phyloP scores from a whole-genome alignment of 2,113 vertebrate genomes.

The Ochotona curzoniae region DNA sequence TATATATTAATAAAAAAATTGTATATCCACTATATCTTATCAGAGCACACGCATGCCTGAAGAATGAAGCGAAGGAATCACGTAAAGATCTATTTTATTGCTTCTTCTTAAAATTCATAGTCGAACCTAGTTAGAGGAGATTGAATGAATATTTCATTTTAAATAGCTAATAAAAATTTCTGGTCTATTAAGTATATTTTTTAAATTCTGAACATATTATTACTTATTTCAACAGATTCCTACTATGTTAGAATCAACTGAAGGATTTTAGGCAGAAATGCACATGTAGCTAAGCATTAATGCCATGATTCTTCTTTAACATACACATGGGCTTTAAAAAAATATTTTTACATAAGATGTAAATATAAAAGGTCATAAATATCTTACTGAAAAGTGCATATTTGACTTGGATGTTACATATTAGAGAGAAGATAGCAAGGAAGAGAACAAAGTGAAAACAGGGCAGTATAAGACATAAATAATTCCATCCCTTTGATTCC shows the following conservation, averaged over 20 bases:
- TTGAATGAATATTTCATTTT: not conserved
- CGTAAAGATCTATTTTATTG: conserved; percentile 5
- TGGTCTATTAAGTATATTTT: not conserved
- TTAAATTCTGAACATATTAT: not conserved
- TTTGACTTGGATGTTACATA: not conserved
- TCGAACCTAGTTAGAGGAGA: not conserved
- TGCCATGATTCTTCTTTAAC: not conserved
- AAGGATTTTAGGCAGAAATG: not conserved
- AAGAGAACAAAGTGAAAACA: not conserved
- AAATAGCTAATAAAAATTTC: not conserved
- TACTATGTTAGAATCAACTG: not conserved
- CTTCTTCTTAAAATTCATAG: conserved; percentile 4
- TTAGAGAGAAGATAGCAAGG: not conserved
- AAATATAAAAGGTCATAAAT: not conserved
- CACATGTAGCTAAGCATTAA: not conserved
- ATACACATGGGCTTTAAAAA: not conserved
- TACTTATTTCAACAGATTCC: not conserved
- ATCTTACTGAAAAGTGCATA: not conserved
- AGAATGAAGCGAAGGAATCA: not conserved
- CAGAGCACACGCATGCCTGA: not conserved
- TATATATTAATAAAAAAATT: not conserved
- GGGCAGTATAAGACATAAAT: not conserved
- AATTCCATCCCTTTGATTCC: not conserved
- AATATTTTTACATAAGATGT: not conserved
- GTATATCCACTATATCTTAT: not conserved